phyloP scores from a whole-genome alignment of 2,888 invertebrate species.

The Drosophila multiciliata region DNA sequence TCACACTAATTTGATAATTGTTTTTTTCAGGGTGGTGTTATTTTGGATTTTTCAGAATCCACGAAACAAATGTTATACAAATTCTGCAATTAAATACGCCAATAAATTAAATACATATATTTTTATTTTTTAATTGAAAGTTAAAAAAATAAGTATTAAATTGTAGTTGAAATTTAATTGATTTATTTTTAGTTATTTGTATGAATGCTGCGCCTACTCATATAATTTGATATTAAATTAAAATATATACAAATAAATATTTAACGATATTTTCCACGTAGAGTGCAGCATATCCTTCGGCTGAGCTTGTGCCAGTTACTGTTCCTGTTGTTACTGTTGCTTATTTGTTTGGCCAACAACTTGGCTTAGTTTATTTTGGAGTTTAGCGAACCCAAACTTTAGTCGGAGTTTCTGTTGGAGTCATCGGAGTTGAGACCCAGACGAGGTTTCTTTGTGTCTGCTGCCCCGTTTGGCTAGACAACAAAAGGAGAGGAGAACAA shows the following conservation, averaged over 20 bases:
- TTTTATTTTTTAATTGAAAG: neutral
- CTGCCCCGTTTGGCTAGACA: slow-evolving; percentile 23
- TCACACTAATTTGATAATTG: neutral
- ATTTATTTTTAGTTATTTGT: neutral
- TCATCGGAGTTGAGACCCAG: slow-evolving; percentile 45
- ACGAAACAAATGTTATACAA: neutral
- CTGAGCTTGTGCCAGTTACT: neutral
- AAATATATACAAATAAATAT: neutral
- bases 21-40: neutral
- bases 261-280: no score
- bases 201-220: neutral
- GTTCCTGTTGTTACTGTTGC: slow-evolving; percentile 11
- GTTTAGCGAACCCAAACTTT: slow-evolving; percentile 68
- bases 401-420: slow-evolving; percentile 5
- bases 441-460: slow-evolving; percentile 58
- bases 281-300: neutral
- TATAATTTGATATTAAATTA: neutral
- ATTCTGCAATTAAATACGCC: neutral
- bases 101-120: neutral
- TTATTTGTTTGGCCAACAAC: slow-evolving; percentile 31
- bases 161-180: neutral
- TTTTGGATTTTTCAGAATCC: neutral
- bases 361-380: slow-evolving; percentile 51
- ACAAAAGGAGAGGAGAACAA: slow-evolving; percentile 1
- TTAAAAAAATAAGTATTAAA: neutral